Evolutionary conservation across 2,113 vertebrate genomes (phyloP).

Genomic region (Charadrius vociferus): DNA sequence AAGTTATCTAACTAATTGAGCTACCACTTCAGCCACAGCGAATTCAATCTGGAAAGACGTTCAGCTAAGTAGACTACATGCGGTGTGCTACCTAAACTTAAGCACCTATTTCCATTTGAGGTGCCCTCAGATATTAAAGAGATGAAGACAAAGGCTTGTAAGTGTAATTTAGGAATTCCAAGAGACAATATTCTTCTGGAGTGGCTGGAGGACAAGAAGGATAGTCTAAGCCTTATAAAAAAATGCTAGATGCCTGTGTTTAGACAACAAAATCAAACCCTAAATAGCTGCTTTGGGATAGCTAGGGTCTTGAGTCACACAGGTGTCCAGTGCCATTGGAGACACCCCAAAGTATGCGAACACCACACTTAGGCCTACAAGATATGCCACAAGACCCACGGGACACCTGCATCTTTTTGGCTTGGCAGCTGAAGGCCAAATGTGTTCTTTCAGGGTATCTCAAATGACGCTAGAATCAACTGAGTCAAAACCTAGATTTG

Average conservation of each 20-base stretch:
- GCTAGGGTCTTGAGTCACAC: not conserved
- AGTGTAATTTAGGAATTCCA: not conserved
- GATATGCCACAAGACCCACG: not conserved
- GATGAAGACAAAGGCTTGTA: not conserved
- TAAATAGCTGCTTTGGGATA: not conserved
- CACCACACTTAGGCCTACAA: not conserved
- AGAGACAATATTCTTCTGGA: not conserved
- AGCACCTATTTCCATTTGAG: not conserved
- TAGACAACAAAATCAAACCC: not conserved
- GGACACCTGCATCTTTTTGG: not conserved
- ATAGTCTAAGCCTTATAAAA: not conserved
- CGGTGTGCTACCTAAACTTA: not conserved
- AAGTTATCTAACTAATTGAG: not conserved
- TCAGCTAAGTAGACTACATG: not conserved
- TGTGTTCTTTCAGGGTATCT: not conserved
- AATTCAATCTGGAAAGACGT: not conserved
- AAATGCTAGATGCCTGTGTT: not conserved
- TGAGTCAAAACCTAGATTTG: not conserved
- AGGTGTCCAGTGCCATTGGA: not conserved
- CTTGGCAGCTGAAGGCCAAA: not conserved
- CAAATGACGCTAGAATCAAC: not conserved
- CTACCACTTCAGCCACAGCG: not conserved
- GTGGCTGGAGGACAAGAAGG: not conserved
- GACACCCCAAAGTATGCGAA: not conserved
- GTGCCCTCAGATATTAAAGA: not conserved